A percentile compares a stretch with the other conserved stretches of the same genome.
phyloP scores from a whole-genome alignment of 2,888 invertebrate species.

The Hipparchia sbordonii region DNA sequence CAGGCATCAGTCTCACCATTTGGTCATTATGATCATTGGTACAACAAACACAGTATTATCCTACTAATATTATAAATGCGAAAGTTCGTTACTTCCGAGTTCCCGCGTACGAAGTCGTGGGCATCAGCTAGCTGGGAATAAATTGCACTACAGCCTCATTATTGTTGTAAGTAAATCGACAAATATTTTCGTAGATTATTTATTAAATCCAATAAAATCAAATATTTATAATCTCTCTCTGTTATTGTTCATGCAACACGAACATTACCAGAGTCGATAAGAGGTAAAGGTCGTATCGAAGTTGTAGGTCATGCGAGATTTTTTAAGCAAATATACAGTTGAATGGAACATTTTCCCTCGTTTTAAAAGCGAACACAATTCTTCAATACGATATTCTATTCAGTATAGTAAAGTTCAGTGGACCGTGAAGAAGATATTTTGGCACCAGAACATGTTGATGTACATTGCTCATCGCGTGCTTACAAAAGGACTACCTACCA shows the following conservation, averaged over 20 bases:
- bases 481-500: background rate
- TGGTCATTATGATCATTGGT: no score
- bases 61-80: no score
- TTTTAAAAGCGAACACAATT: background rate
- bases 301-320: background rate
- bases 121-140: no score
- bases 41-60: no score
- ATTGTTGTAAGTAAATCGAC: background rate
- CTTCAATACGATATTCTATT: slow-evolving; percentile 5
- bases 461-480: background rate
- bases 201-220: background rate
- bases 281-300: slow-evolving; percentile 4
- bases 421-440: background rate
- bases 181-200: background rate
- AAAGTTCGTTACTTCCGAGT: no score
- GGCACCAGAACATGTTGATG: slow-evolving; percentile 1
- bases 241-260: slow-evolving; percentile 9
- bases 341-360: background rate
- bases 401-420: slow-evolving; percentile 13
- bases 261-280: slow-evolving; percentile 9
- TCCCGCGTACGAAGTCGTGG: no score
- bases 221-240: background rate
- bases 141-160: no score
- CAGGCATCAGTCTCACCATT: no score
- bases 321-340: background rate